phyloP scores from a whole-genome alignment of 2,888 invertebrate species.

The Pristionchus exspectatus region DNA sequence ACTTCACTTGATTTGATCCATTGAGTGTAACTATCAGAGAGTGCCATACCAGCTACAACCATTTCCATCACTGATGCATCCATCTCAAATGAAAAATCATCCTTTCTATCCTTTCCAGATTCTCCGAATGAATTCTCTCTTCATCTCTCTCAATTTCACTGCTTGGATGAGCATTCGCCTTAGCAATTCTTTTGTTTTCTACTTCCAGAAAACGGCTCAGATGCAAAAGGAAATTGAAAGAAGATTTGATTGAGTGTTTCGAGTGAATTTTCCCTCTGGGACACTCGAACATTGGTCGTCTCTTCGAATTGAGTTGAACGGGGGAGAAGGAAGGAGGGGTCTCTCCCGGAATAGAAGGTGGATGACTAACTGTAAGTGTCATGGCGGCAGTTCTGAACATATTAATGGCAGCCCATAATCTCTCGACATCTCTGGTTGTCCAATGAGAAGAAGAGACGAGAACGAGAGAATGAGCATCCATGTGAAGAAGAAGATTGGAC shows the following conservation, averaged over 20 bases:
- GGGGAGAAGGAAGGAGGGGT: not conserved
- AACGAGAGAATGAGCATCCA: constrained; percentile 38
- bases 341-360: not conserved
- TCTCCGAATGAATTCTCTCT: not conserved
- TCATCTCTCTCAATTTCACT: not conserved
- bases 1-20: constrained; percentile 25
- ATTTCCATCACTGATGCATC: constrained; percentile 52
- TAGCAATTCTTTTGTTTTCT: not conserved
- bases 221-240: not conserved
- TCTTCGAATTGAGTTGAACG: not conserved
- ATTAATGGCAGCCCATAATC: constrained; percentile 40
- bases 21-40: constrained; percentile 34
- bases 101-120: not conserved
- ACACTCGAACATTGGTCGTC: not conserved
- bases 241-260: not conserved
- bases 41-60: constrained; percentile 33
- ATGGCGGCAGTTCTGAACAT: constrained; percentile 13
- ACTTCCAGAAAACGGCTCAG: constrained; percentile 1
- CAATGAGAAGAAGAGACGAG: constrained; percentile 49
- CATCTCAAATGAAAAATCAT: constrained; percentile 8
- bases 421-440: constrained; percentile 51
- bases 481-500: not conserved
- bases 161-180: not conserved
- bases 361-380: constrained; percentile 42
- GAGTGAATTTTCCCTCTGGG: not conserved